Conservation (phyloP, 1,140 invertebrate species). For the Brachionus rotundiformis region DNA sequence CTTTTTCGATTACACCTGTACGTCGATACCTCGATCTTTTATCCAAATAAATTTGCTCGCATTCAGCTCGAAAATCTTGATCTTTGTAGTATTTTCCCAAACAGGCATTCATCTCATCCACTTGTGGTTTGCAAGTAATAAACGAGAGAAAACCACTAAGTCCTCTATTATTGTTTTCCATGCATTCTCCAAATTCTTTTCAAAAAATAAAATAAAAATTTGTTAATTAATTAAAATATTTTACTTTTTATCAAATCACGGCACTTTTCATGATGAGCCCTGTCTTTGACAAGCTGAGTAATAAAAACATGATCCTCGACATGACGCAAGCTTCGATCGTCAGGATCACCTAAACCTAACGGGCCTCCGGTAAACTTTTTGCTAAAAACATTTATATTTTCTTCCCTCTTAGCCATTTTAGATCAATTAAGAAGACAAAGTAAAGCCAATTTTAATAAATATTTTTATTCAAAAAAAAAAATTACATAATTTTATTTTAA, state of each 20-base stretch:
- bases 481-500: constrained; percentile 42
- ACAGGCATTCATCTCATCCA: constrained; percentile 41
- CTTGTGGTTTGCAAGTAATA: constrained; percentile 17
- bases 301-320: constrained; percentile 80
- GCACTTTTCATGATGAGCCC: constrained; percentile 51
- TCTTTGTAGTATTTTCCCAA: constrained; percentile 36
- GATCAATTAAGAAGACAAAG: not conserved
- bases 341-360: constrained; percentile 72
- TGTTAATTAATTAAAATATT: not conserved
- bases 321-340: constrained; percentile 74
- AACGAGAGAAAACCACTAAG: not conserved
- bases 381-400: constrained; percentile 25
- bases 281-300: constrained; percentile 69
- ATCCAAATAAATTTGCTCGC: constrained; percentile 44
- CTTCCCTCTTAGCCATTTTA: constrained; percentile 28
- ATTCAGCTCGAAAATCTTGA: constrained; percentile 45
- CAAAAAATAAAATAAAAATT: not conserved
- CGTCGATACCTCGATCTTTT: not conserved
- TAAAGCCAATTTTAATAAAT: not conserved
- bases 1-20: constrained; percentile 33
- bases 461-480: not conserved
- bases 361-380: constrained; percentile 50
- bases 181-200: constrained; percentile 48
- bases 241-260: constrained; percentile 18
- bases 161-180: constrained; percentile 25